Evolutionary conservation across 2,797 vertebrate genomes (phyloP), one percentile per base, ranked within the genome.

Genomic region (Sus cebifrons): DNA sequence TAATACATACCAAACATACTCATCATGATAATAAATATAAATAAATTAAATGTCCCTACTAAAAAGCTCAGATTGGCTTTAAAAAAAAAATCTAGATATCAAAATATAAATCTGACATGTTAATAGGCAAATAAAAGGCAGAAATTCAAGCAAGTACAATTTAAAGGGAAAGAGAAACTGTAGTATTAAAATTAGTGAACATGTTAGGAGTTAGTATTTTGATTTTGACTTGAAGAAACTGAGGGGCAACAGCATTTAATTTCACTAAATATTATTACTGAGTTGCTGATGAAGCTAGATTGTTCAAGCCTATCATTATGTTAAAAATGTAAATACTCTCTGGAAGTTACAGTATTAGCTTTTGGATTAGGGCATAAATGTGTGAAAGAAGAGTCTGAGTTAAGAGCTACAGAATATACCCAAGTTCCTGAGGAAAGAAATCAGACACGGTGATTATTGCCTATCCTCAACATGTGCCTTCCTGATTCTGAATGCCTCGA

Each of bases 161-260:
- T 78, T 82, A 64, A 93, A 40, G 32, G 74, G 29, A 70, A 62
- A 13, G 73, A n/a, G 71, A 70, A 58, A 13, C 21, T 88, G 12
- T 85, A 58, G 11, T 68, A 36, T 73, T 89, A 65, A 40, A 86
- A 54, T 25, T 78, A 78, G 23, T 60, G 60, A 68, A 27, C 44
- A 82, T 14, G 7, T 32, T 91, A 64, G 60, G n/a, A 85, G 49
- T 81, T 54, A 70, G 40, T 17, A 27, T 49, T 49, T 29, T 83
- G 49, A 87, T 40, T 95, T 91, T 94, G 60, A 85, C 13, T 83
- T 86, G n/a, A 89, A n/a, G 67, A 75, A 67, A 36, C 60, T 44
- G 64, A 73, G 86, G 52, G 82, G 29, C 13, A 52, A 64, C 49
- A 36, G 23, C 65, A 77, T 77, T 85, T 86, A 71, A 65, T 86